Evolutionary conservation across 2,113 vertebrate genomes (phyloP), one percentile per base, ranked within the genome.

Genomic region (Hemiscyllium ocellatum): DNA sequence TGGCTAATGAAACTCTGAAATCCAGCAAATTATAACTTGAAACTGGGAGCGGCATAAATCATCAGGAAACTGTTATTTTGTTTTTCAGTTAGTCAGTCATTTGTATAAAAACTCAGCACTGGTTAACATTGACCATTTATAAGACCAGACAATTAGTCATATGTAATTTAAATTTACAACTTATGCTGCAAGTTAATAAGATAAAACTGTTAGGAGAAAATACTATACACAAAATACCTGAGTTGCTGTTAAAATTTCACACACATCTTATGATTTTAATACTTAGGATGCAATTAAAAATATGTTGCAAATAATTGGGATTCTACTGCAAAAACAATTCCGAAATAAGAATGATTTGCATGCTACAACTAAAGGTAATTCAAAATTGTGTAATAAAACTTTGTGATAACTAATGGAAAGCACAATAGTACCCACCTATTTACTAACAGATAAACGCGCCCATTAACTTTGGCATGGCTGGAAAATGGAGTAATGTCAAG

Each of bases 391-490:
- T 47, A 76, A 95, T 72, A 42, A 65, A 95, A 42, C 50, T 95
- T 47, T 72, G 69, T 47, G 42, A 70, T 95, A 33, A 52, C 68
- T 29, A 72, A 90, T 90, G 87, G 96, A 97, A 98, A 98, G 97
- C 96, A 96, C 97, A 96, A 97, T 97, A 96, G 97, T 98, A 99
- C 99, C 99, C 98, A 99, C 99, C 99, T 99, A 99, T 99, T 98
- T 98, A 99, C 98, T 98, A 99, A 99, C 97, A 99, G 98, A 98
- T 99, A 99, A 96, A 99, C 98, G 97, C 99, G 99, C 96, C 98
- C 98, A 98, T 97, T 99, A 98, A 99, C 99, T 98, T 99, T 99
- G 98, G 98, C 98, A 97, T 99, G 98, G 98, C 99, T 99, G 98
- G 96, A 97, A 97, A 97, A 96, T 96, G 96, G 96, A 96, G 97